Evolutionary conservation across 2,113 vertebrate genomes (phyloP).

Genomic region (Sigmodon hispidus): DNA sequence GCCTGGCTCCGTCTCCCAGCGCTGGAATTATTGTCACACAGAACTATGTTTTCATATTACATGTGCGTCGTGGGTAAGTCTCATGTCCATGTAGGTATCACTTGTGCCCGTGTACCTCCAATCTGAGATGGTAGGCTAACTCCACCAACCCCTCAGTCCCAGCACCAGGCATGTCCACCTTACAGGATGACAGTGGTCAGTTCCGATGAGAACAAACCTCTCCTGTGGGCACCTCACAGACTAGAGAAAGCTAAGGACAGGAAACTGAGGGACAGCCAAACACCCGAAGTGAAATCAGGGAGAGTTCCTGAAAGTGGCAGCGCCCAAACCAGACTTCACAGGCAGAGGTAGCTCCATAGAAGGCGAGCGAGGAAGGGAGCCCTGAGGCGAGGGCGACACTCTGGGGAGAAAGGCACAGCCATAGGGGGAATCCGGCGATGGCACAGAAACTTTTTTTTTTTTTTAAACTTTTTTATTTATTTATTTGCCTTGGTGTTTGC

Average conservation of each 20-base stretch:
- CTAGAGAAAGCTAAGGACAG: neutral
- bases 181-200: no score
- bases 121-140: neutral
- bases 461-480: no score
- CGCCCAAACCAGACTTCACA: neutral
- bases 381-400: neutral
- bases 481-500: no score
- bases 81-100: neutral
- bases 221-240: neutral
- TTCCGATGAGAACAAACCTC: neutral
- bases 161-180: neutral
- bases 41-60: neutral
- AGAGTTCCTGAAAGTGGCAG: neutral
- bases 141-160: neutral
- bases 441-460: no score
- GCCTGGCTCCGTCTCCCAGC: neutral
- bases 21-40: neutral
- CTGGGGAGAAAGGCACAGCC: neutral
- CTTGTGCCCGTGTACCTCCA: neutral
- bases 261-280: neutral
- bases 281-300: neutral
- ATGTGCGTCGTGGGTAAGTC: neutral
- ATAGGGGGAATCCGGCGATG: neutral
- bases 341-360: neutral
- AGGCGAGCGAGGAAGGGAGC: neutral